Conservation (phyloP, 2,797 vertebrate species). For the Macroramphosus scolopax region DNA sequence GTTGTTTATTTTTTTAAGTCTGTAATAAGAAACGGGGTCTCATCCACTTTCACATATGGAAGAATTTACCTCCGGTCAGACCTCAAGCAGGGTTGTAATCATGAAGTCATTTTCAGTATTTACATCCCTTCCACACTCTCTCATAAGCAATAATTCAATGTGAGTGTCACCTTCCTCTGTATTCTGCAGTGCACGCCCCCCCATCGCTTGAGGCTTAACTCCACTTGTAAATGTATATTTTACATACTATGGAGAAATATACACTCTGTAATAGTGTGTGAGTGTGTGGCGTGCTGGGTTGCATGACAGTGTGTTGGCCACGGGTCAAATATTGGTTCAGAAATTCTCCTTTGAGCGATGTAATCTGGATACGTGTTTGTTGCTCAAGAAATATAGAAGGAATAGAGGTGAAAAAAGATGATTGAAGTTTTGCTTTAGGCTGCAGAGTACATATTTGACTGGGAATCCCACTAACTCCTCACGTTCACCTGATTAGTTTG, state of each 20-base stretch:
- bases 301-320: constrained; percentile 1
- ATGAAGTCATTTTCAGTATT: constrained; percentile 26
- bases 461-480: neutral
- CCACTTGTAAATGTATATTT: neutral
- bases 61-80: constrained; percentile 52
- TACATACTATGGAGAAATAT: neutral
- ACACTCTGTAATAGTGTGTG: neutral
- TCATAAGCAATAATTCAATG: constrained; percentile 5
- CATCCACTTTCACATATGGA: constrained; percentile 53
- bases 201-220: neutral
- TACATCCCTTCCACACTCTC: constrained; percentile 8
- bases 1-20: constrained; percentile 41
- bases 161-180: constrained; percentile 8
- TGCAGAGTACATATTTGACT: constrained; percentile 1
- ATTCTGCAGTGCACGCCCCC: constrained; percentile 2
- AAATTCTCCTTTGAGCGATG: constrained; percentile 2
- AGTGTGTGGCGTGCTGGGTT: neutral
- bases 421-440: no score
- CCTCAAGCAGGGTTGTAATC: constrained; percentile 35
- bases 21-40: constrained; percentile 50
- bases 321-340: neutral
- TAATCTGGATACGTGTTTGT: constrained; percentile 17
- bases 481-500: constrained; percentile 3
- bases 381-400: constrained; percentile 1
- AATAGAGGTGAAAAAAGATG: constrained; percentile 2